These are phyloP conservation scores for Montipora capitata DNA, from an alignment of 92 coral and sea anemone genomes.

Conservation along the genomic window DNA sequence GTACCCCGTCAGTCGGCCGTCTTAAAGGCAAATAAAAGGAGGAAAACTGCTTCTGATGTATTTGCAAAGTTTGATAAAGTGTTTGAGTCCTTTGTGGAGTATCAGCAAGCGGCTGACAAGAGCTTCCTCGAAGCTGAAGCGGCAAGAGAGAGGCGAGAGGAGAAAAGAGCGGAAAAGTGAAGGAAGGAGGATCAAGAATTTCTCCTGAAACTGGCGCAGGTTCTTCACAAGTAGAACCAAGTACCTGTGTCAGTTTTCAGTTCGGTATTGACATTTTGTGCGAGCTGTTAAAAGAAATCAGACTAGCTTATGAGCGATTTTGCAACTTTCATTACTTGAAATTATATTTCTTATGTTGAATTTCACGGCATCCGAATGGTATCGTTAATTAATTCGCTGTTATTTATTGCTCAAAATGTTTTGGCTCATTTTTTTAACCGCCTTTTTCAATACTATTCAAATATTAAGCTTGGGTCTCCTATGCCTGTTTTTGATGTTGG, in stretches of 20 bases:
- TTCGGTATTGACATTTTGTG: constrained; percentile 13
- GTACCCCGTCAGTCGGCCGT: constrained; percentile 13
- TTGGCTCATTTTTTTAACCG: constrained; percentile 9
- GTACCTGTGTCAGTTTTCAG: constrained; percentile 27
- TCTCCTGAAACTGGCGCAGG: constrained; percentile 26
- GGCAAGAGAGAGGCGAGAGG: constrained; percentile 32
- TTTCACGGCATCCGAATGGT: constrained; percentile 6
- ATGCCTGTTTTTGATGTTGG: neutral
- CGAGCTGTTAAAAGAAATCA: constrained; percentile 12
- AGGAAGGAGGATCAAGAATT: constrained; percentile 18
- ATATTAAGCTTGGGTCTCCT: constrained; percentile 10
- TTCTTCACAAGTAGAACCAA: constrained; percentile 23
- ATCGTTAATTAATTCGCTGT: neutral
- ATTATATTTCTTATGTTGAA: constrained; percentile 26
- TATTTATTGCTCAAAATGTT: neutral
- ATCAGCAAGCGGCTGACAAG: constrained; percentile 44
- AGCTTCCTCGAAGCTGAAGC: constrained; percentile 27
- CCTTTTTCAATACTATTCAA: neutral
- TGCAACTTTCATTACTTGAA: constrained; percentile 30
- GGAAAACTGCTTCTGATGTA: constrained; percentile 21
- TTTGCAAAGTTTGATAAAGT: constrained; percentile 20
- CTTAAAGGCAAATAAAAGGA: constrained; percentile 30
- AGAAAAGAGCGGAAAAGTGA: constrained; percentile 31
- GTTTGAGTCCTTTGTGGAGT: constrained; percentile 28
- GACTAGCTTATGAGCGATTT: constrained; percentile 17